phyloP scores from a whole-genome alignment of 2,888 invertebrate species.

The Phortica okadai region DNA sequence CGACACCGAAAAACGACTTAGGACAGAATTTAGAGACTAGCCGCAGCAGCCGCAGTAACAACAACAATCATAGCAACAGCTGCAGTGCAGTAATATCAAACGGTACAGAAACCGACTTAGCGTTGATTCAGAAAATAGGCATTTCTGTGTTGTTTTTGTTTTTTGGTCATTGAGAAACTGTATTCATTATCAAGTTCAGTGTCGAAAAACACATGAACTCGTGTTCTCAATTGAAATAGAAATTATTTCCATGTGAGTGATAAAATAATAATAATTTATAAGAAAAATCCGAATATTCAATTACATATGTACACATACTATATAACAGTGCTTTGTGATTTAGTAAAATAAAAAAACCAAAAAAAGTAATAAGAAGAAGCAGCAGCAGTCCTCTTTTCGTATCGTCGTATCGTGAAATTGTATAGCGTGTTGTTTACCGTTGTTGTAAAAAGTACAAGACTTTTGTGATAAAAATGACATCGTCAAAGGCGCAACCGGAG shows the following conservation, averaged over 20 bases:
- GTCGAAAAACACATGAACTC: conserved; percentile 29
- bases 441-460: conserved; percentile 29
- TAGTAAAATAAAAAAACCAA: not conserved
- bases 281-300: not conserved
- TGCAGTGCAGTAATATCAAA: conserved; percentile 24
- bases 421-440: not conserved
- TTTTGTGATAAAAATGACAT: conserved; percentile 56
- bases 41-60: conserved; percentile 46
- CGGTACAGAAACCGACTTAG: not conserved
- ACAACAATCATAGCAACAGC: conserved; percentile 38
- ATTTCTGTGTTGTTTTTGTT: conserved; percentile 34
- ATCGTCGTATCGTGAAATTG: not conserved
- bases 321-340: conserved; percentile 17
- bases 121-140: not conserved
- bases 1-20: not conserved
- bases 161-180: conserved; percentile 4
- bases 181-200: conserved; percentile 56
- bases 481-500: conserved; percentile 59
- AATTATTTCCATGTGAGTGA: not conserved
- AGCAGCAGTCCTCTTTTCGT: not conserved
- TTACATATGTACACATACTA: not conserved
- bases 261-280: not conserved
- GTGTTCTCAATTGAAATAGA: not conserved
- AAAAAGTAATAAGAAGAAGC: not conserved
- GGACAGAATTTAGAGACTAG: conserved; percentile 38